Percentiles rank a stretch among this genome's conserved stretches.
Evolutionary conservation across 2,888 invertebrate genomes (phyloP).

Genomic region (Diarsia mendica): DNA sequence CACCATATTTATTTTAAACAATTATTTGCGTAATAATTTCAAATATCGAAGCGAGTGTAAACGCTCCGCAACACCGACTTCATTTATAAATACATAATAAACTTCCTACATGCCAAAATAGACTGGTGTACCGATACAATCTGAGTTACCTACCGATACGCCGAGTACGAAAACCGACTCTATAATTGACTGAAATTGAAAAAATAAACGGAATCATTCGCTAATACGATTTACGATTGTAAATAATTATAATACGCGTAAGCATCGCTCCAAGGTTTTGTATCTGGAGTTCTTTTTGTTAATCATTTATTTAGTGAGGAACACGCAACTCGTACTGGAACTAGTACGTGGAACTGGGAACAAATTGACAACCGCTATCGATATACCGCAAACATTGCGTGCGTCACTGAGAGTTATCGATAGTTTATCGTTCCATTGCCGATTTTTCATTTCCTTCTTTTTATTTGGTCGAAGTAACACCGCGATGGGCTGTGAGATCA

Average conservation of each 20-base stretch:
- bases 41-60: conserved; percentile 55
- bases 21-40: conserved; percentile 62
- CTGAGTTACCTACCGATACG: conserved; percentile 65
- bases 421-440: conserved; percentile 36
- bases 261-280: conserved; percentile 70
- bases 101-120: conserved; percentile 75
- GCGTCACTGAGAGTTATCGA: conserved; percentile 21
- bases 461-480: conserved; percentile 45
- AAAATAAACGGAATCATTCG: conserved; percentile 83
- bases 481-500: conserved; percentile 46
- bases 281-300: conserved; percentile 67
- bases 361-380: conserved; percentile 61
- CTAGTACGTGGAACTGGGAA: conserved; percentile 46
- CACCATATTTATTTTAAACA: conserved; percentile 57
- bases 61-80: conserved; percentile 58
- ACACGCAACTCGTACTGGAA: background rate
- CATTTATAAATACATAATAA: conserved; percentile 74
- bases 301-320: conserved; percentile 66
- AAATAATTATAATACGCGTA: conserved; percentile 81
- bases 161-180: conserved; percentile 67
- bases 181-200: conserved; percentile 78
- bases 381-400: conserved; percentile 52
- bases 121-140: conserved; percentile 63
- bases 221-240: conserved; percentile 82
- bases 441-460: conserved; percentile 19